These are phyloP conservation scores for Lissocephala sabroskyi DNA, from an alignment of 2,888 invertebrate genomes.

Conservation along the genomic window DNA sequence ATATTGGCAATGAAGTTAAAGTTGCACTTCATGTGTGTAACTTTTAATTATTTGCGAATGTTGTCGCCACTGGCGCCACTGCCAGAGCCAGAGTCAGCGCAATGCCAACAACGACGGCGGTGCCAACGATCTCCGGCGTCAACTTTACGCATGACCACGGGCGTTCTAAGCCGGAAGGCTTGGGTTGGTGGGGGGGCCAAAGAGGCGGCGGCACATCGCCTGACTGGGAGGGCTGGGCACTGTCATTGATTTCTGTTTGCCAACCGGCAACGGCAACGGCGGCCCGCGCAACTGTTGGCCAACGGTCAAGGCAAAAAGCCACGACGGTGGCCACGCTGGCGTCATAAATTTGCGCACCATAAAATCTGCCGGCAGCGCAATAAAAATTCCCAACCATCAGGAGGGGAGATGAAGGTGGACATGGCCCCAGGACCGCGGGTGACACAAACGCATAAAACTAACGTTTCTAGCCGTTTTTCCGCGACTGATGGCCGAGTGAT, in stretches of 20 bases:
- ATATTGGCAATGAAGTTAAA: slow-evolving; percentile 20
- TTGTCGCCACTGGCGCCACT: slow-evolving; percentile 57
- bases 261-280: slow-evolving; percentile 16
- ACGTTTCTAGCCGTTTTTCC: slow-evolving; percentile 67
- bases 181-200: slow-evolving; percentile 1
- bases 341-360: slow-evolving; percentile 71
- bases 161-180: background rate
- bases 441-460: slow-evolving; percentile 65
- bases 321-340: slow-evolving; percentile 3
- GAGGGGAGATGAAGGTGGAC: too few relatives aligned
- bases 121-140: background rate
- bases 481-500: too few relatives aligned
- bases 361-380: slow-evolving; percentile 70
- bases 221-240: slow-evolving; percentile 1
- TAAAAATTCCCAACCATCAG: slow-evolving; percentile 64
- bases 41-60: slow-evolving; percentile 66
- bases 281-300: slow-evolving; percentile 14
- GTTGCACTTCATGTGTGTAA: slow-evolving; percentile 51
- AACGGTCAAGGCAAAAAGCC: slow-evolving; percentile 51
- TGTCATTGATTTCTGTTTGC: slow-evolving; percentile 7
- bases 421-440: too few relatives aligned
- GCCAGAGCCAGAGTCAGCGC: too few relatives aligned
- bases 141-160: too few relatives aligned
- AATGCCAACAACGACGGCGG: background rate
- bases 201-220: slow-evolving; percentile 5